Percentiles rank a stretch among this genome's conserved stretches.
Evolutionary conservation across 1,140 invertebrate species (phyloP).

Genomic region (Drosophila melanica): DNA sequence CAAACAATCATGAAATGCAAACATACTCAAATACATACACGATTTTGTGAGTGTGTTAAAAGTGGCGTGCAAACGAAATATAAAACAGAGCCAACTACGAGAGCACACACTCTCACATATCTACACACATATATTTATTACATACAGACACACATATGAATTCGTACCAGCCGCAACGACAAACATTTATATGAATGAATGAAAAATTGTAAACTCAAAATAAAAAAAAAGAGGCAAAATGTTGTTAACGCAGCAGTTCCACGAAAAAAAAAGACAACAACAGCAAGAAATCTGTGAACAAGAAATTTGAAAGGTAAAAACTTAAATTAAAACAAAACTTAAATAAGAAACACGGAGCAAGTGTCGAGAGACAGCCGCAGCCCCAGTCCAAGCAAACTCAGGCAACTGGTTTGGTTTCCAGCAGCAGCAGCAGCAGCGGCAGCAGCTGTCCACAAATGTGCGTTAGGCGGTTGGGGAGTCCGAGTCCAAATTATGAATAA

Average conservation of each 20-base stretch:
- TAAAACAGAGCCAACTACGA: slow-evolving; percentile 63
- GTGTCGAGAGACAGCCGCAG: slow-evolving; percentile 52
- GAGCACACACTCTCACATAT: slow-evolving; percentile 15
- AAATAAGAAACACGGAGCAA: slow-evolving; percentile 70
- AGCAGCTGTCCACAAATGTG: slow-evolving; percentile 78
- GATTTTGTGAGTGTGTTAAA: slow-evolving; percentile 32
- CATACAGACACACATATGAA: slow-evolving; percentile 23
- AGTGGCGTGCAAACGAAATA: slow-evolving; percentile 73
- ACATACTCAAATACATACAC: slow-evolving; percentile 1
- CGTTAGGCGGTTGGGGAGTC: slow-evolving; percentile 43
- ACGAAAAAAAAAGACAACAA: slow-evolving; percentile 64
- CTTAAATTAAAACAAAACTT: slow-evolving; percentile 74
- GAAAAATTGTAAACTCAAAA: slow-evolving; percentile 74
- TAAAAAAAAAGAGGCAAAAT: slow-evolving; percentile 56
- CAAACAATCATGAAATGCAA: slow-evolving; percentile 16
- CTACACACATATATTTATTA: slow-evolving; percentile 11
- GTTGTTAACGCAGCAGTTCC: slow-evolving; percentile 81
- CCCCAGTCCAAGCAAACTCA: slow-evolving; percentile 22
- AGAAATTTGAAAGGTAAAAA: slow-evolving; percentile 78
- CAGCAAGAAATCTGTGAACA: slow-evolving; percentile 73
- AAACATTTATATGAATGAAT: slow-evolving; percentile 66
- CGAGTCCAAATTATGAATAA: slow-evolving; percentile 77
- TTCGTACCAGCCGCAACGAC: slow-evolving; percentile 26
- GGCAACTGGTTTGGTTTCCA: slow-evolving; percentile 44
- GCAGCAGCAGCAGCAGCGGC: slow-evolving; percentile 28